Percentiles rank a stretch among this genome's conserved stretches.
These are phyloP conservation scores for Hyposmocoma kahamanoa DNA, from an alignment of 1,140 invertebrate genomes.

Conservation along the genomic window DNA sequence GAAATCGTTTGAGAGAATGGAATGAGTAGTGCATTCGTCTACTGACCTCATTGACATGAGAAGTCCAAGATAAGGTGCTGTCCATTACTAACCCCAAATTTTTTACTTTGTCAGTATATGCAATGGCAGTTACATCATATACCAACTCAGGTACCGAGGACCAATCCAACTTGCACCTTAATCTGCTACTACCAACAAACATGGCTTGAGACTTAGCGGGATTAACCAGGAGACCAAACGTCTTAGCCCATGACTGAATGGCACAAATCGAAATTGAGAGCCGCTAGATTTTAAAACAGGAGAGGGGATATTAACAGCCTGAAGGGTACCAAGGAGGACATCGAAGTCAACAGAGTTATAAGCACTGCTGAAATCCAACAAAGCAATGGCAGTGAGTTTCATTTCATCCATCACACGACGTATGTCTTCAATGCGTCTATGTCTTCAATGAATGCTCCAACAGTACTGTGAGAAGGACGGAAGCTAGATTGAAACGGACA, in stretches of 20 bases:
- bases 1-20: constrained; percentile 1
- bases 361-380: constrained; percentile 1
- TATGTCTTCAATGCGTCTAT: neutral
- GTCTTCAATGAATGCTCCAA: neutral
- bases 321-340: neutral
- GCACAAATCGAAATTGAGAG: neutral
- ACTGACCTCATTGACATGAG: neutral
- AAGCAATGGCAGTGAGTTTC: neutral
- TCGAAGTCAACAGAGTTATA: constrained; percentile 4
- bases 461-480: neutral
- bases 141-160: neutral
- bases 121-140: neutral
- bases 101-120: neutral
- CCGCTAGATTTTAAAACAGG: neutral
- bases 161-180: neutral
- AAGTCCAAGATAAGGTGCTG: neutral
- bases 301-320: neutral
- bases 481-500: neutral
- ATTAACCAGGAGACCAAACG: neutral
- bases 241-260: neutral
- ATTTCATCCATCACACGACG: constrained; percentile 1
- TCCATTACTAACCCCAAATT: neutral
- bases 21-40: neutral
- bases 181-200: neutral
- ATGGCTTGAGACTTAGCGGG: neutral